phyloP scores from a whole-genome alignment of 2,113 vertebrate genomes.

The Forbesichthys agassizii region DNA sequence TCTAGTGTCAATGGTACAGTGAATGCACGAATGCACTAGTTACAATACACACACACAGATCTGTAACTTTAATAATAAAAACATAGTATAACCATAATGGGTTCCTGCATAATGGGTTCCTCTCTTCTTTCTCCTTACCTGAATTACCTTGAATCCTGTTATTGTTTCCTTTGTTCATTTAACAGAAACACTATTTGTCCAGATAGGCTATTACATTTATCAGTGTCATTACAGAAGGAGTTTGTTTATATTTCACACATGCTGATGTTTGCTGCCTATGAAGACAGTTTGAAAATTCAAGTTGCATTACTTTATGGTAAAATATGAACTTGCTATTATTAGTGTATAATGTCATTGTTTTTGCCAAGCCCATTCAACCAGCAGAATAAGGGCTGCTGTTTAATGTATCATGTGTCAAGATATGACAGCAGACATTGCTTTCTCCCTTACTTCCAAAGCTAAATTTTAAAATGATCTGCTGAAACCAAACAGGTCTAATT shows the following conservation, averaged over 20 bases:
- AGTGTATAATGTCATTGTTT: too few species aligned
- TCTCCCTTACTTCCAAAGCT: too few species aligned
- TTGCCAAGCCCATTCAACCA: too few species aligned
- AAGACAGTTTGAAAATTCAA: not conserved
- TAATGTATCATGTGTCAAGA: too few species aligned
- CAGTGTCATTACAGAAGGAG: slow-evolving; percentile 1
- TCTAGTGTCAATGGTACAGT: not conserved
- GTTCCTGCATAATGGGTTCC: too few species aligned
- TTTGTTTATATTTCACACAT: slow-evolving; percentile 11
- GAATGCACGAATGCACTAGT: not conserved
- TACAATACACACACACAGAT: not conserved
- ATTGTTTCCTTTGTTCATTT: slow-evolving; percentile 34
- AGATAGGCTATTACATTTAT: not conserved
- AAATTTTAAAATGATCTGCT: too few species aligned
- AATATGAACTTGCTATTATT: too few species aligned
- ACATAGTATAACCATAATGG: not conserved
- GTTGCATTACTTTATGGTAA: not conserved
- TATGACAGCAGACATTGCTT: too few species aligned
- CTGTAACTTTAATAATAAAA: not conserved
- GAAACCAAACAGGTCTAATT: too few species aligned
- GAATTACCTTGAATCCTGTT: not conserved
- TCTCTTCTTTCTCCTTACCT: not conserved
- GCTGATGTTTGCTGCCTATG: slow-evolving; percentile 9
- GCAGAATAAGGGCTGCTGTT: too few species aligned
- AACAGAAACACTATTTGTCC: not conserved